phyloP scores from a whole-genome alignment of 2,888 invertebrate genomes.

The Synergus itoensis region DNA sequence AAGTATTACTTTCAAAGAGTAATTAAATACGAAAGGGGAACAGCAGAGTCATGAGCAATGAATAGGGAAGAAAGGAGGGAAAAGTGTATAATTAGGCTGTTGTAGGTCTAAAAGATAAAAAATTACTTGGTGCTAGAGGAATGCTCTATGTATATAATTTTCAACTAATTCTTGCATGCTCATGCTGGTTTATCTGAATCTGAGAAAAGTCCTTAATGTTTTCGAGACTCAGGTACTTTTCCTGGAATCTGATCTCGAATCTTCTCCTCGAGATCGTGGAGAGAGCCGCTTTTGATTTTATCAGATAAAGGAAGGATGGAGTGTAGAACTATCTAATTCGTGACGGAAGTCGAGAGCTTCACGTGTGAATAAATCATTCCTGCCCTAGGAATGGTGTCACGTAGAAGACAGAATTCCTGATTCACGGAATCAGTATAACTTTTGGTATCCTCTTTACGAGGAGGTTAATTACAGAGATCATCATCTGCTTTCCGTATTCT shows the following conservation, averaged over 20 bases:
- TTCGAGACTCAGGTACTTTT: neutral
- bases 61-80: neutral
- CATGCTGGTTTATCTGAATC: constrained; percentile 2
- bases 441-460: constrained; percentile 18
- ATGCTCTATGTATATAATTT: neutral
- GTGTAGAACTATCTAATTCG: constrained; percentile 17
- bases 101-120: neutral
- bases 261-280: neutral
- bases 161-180: neutral
- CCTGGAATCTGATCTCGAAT: neutral
- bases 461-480: constrained; percentile 24
- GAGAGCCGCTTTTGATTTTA: constrained; percentile 24
- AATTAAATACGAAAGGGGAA: too few species aligned
- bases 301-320: constrained; percentile 17
- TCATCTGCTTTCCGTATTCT: constrained; percentile 23
- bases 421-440: constrained; percentile 10
- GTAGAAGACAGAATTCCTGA: neutral
- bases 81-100: neutral
- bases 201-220: neutral
- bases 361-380: constrained; percentile 27
- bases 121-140: neutral
- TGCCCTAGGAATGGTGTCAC: constrained; percentile 13
- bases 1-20: too few species aligned
- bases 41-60: too few species aligned
- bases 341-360: constrained; percentile 17